Base-by-base conservation (phyloP, 23 tunicate genomes). In the Trididemnum miniatum region DNA sequence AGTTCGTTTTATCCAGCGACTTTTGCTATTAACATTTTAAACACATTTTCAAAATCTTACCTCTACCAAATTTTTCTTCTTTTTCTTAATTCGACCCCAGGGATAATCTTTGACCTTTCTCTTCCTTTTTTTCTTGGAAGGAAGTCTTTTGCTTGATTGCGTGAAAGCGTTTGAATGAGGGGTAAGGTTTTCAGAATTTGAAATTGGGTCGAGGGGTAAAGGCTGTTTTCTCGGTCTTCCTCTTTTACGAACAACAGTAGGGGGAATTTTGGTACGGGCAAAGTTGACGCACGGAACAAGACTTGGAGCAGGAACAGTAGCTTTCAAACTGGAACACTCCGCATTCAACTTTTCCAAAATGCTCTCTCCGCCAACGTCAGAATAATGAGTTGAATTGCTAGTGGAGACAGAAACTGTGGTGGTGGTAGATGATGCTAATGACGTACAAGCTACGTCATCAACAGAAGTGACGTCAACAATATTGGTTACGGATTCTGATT, bases 91-190 rank as follows among this genome's bases (percentile, higher is more conserved):
- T 0, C 65, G 54, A 18, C 96, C 96, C 96, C 96, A 90, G n/a
- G 96, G 96, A 34, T 90, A 90, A 35, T 79, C 96, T 72, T 90
- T 90, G 28, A 90, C 96, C 77, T 90, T 90, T 39, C 89, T 44
- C 51, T 82, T 72, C 35, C 96, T 49, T 24, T 67, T 80, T 60
- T 90, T 90, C 40, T 72, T 80, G 67, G 29, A 20, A 9, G 71
- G 59, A 77, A 3, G 52, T 7, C 22, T 74, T 20, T 22, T 5
- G n/a, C 29, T 62, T 62, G 54, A 44, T n/a, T n/a, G n/a, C n/a
- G n/a, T n/a, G n/a, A n/a, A 9, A 62, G 5, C 75, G n/a, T 67
- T 12, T 7, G 38, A 7, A 9, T 5, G 2, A 38, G 18, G 37
- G 75, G 38, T 7, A 5, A 38, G 75, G 38, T 12, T 12, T 37